Conservation (phyloP, 2,888 invertebrate species). For the Tenodera sinensis region DNA sequence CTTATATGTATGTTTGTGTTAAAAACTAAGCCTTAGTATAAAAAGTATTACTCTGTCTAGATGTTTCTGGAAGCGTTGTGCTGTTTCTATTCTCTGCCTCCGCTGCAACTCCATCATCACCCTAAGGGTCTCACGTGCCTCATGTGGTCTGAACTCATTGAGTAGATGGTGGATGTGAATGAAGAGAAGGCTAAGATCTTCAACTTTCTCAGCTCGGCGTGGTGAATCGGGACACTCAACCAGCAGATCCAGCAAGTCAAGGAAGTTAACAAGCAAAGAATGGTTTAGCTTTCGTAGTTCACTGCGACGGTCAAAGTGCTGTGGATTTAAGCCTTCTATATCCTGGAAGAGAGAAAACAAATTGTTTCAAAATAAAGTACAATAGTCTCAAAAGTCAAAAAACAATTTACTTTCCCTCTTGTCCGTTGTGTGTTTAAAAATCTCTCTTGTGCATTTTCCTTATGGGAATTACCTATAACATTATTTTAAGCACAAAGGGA, state of each 20-base stretch:
- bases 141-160: constrained; percentile 97
- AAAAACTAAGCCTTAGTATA: background rate
- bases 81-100: constrained; percentile 84
- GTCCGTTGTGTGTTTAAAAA: too few relatives aligned
- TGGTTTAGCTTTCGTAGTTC: constrained; percentile 95
- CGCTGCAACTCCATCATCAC: constrained; percentile 97
- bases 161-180: constrained; percentile 98
- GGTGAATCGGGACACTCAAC: constrained; percentile 91
- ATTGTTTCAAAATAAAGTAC: background rate
- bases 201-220: constrained; percentile 88
- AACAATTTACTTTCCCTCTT: too few relatives aligned
- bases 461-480: too few relatives aligned
- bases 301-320: constrained; percentile 89
- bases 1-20: too few relatives aligned
- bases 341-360: constrained; percentile 54
- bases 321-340: constrained; percentile 87
- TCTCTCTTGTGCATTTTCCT: too few relatives aligned
- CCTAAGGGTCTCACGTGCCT: constrained; percentile 89
- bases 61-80: constrained; percentile 86
- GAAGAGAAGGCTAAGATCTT: constrained; percentile 93
- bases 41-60: constrained; percentile 61
- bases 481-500: too few relatives aligned
- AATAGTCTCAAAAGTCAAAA: background rate
- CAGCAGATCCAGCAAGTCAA: constrained; percentile 88
- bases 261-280: constrained; percentile 88